Conservation (phyloP, 2,113 vertebrate species). For the Myotis lucifugus region DNA sequence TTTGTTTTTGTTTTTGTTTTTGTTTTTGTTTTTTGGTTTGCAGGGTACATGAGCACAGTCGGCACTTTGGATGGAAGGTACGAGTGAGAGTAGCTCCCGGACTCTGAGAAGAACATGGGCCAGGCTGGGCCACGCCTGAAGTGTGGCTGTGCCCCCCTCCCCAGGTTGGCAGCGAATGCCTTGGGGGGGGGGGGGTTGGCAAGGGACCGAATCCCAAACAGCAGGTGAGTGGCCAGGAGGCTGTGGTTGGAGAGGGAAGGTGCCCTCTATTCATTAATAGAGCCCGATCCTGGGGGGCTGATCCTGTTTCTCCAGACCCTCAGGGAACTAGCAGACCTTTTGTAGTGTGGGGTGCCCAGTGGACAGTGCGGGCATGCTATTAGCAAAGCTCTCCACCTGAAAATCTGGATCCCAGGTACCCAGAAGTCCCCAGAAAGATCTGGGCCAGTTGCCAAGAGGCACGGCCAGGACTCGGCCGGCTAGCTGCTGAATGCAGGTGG, state of each 20-base stretch:
- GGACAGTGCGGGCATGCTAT: background rate
- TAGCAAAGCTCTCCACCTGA: background rate
- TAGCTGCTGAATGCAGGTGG: conserved; percentile 20
- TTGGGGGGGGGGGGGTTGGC: background rate
- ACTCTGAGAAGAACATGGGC: background rate
- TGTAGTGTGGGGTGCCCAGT: background rate
- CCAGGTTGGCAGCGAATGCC: background rate
- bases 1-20: background rate
- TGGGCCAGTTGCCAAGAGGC: background rate
- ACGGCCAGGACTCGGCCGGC: background rate
- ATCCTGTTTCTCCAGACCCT: background rate
- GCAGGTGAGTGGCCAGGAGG: background rate
- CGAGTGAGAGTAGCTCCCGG: background rate
- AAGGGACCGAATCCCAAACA: background rate
- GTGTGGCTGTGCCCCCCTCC: background rate
- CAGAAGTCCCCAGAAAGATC: background rate
- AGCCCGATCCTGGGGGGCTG: background rate
- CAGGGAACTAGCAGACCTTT: background rate
- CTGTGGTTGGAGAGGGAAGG: background rate
- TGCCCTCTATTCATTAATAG: background rate
- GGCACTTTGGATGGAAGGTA: background rate
- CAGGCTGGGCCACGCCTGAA: background rate
- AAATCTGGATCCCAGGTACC: background rate
- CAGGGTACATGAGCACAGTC: background rate
- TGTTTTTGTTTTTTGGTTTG: background rate